Evolutionary conservation across 2,888 invertebrate genomes (phyloP), one percentile per base, ranked within the genome.

Genomic region (Drosophila anomalata): DNA sequence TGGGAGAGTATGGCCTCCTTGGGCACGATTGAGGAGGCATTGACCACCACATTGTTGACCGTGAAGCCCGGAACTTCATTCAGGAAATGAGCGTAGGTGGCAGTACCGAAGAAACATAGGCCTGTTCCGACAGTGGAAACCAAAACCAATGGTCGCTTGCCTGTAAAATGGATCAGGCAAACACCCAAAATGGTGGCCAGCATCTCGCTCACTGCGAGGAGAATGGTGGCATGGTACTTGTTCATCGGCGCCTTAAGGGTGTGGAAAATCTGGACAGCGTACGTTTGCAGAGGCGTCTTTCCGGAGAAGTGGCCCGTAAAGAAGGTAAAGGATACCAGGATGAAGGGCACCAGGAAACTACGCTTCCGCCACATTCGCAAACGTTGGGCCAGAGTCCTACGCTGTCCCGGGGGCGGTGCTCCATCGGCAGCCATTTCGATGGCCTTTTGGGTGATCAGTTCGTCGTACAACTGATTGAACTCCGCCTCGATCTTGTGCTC

Each of bases 241-340:
- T 96, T 94, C 66, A 96, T 94, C 0, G 96, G 96, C 0, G 95
- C 94, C 51, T 95, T 93, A 24, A 96, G 88, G 65, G 93, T 93
- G 52, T 94, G 93, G 86, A 96, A 96, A 80, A 96, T 95, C 72
- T 94, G 93, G 4, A 96, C 95, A 17, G 96, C 95, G 81, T 94
- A 96, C 0, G 95, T 95, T 92, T 95, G 94, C 24, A 96, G 91
- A 0, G 95, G 94, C 0, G 95, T 94, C 92, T 95, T 95, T 0
- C 96, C 96, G 36, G 95, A 95, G 81, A 96, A 96, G 82, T 96
- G 94, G 0, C 95, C 94, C 12, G 96, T 93, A 80, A 96, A 95
- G 90, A 96, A 96, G 17, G 93, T 92, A 42, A 94, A 93, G 11
- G 93, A 92, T 0, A 96, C 94, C 22, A 96, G 90, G 3, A 93